Evolutionary conservation across 2,888 invertebrate genomes (phyloP), one percentile per base, ranked within the genome.

Genomic region (Callimorpha dominula): DNA sequence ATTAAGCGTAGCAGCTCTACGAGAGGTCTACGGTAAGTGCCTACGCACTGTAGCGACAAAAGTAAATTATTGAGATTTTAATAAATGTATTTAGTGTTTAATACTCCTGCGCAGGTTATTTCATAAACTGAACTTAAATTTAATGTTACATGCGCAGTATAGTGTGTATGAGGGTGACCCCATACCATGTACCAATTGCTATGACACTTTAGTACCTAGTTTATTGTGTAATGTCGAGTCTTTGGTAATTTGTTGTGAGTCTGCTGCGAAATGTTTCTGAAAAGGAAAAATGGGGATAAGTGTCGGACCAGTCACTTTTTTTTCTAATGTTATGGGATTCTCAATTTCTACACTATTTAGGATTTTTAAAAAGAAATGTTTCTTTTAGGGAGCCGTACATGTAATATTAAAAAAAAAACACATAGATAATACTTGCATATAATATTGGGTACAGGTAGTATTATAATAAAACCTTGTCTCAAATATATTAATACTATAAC

Each of bases 31-130:
- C 83, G 83, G 42, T 68, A 71, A 64, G 60, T 20, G 77, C 69
- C 83, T 83, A 83, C 83, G 85, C 49, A 20, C 43, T 74, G 81
- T 85, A 85, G 82, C 83, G 76, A 74, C 74, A 62, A 71, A 66
- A 43, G 57, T 31, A 14, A n/a, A 71, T 54, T n/a, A 54, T 74
- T 60, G 40, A 14, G 54, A 78, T 72, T 64, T 64, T 63, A 12
- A 46, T 64, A 20, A 65, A 46, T 68, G 6, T 63, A 65, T 62
- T 40, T 40, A 17, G 42, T 43, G n/a, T 54, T 42, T 43, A 52
- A 50, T 50, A 40, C 40, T 50, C 15, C 49, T 5, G 9, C 40
- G 20, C 15, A 40, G 9, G 54, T 42, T 54, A 11, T 54, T 40
- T 31, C 49, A 9, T 14, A 31, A 65, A 20, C 6, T 9, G 6